A percentile compares a stretch with the other conserved stretches of the same genome.
These are phyloP conservation scores for Rhogogaster chlorosoma DNA, from an alignment of 2,888 invertebrate species.

Conservation along the genomic window DNA sequence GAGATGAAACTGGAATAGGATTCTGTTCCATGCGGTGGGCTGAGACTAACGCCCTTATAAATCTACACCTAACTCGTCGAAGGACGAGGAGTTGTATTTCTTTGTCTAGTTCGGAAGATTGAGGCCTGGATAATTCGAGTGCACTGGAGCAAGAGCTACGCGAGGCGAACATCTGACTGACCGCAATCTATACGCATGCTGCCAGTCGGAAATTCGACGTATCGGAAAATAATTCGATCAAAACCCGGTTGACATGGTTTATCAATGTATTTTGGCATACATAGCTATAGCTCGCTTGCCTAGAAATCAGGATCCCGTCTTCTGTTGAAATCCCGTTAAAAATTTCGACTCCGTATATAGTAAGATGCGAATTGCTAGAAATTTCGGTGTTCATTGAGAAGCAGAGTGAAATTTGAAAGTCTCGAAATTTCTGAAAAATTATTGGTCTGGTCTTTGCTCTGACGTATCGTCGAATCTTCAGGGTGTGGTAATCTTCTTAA, in stretches of 20 bases:
- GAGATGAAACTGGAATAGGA: slow-evolving; percentile 44
- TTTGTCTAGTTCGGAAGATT: slow-evolving; percentile 45
- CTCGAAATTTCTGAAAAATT: background rate
- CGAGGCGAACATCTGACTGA: slow-evolving; percentile 13
- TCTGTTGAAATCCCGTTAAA: background rate
- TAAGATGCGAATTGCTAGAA: too few species aligned
- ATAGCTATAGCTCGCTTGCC: background rate
- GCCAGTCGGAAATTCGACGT: slow-evolving; percentile 28
- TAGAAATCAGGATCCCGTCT: background rate
- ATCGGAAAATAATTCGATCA: slow-evolving; percentile 38
- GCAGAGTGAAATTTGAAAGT: background rate
- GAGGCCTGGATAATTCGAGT: slow-evolving; percentile 43
- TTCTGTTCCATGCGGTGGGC: background rate
- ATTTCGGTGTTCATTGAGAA: too few species aligned
- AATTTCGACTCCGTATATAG: too few species aligned
- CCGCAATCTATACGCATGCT: slow-evolving; percentile 21
- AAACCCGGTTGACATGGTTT: background rate
- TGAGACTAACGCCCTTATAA: slow-evolving; percentile 20
- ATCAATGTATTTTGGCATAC: background rate
- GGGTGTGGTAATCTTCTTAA: slow-evolving; percentile 29
- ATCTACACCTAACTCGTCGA: background rate
- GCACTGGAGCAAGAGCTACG: slow-evolving; percentile 30
- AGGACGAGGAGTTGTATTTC: slow-evolving; percentile 33
- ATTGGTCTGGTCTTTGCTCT: background rate
- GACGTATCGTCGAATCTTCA: background rate